phyloP scores from a whole-genome alignment of 1,140 invertebrate genomes.

The Saxidomus purpurata region DNA sequence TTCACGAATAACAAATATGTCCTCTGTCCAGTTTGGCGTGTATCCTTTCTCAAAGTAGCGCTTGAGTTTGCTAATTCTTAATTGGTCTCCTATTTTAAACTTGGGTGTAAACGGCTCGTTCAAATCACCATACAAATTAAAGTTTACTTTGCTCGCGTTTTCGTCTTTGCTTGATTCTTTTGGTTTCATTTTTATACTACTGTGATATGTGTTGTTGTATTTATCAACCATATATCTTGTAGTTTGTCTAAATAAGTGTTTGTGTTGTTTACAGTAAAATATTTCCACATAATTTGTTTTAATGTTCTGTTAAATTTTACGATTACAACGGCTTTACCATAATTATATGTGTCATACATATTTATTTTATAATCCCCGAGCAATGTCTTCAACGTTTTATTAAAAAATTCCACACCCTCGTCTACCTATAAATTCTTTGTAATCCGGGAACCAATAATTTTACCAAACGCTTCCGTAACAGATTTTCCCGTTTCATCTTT shows the following conservation, averaged over 20 bases:
- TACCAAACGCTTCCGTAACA: neutral
- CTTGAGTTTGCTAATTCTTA: neutral
- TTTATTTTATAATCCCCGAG: neutral
- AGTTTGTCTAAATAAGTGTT: neutral
- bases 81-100: neutral
- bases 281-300: neutral
- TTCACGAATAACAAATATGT: neutral
- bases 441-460: neutral
- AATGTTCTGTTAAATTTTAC: neutral
- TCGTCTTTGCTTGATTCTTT: neutral
- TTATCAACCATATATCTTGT: neutral
- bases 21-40: neutral
- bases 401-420: neutral
- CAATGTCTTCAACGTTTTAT: neutral
- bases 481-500: neutral
- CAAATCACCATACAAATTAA: too few relatives aligned
- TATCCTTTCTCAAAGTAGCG: slow-evolving; percentile 4
- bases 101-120: neutral
- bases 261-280: neutral
- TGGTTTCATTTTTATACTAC: neutral
- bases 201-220: neutral
- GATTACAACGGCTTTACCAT: neutral
- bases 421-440: neutral
- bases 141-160: neutral
- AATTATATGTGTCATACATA: neutral